Evolutionary conservation across 2,797 vertebrate species (phyloP).

Genomic region (Clarias fuscus): DNA sequence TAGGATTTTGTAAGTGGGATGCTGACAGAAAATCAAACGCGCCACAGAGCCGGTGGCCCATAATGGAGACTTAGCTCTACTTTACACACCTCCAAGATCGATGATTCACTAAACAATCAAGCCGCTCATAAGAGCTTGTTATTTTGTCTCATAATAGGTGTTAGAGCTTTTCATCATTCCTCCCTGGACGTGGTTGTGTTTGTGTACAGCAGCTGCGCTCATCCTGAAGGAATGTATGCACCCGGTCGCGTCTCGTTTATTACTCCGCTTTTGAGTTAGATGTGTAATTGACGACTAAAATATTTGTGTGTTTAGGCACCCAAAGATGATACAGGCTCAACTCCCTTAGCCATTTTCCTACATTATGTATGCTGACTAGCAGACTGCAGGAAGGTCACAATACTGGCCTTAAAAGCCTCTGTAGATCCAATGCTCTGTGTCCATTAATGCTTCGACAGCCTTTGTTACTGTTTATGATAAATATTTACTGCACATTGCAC

Average conservation of each 20-base stretch:
- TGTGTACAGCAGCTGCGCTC: neutral
- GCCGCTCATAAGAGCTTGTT: constrained; percentile 78
- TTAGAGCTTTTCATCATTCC: constrained; percentile 73
- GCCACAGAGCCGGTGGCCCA: constrained; percentile 70
- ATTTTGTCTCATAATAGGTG: constrained; percentile 76
- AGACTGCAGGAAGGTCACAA: neutral
- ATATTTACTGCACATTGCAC: neutral
- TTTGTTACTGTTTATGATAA: neutral
- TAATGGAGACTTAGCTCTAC: constrained; percentile 81
- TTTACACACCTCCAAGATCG: constrained; percentile 80
- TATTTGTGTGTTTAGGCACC: constrained; percentile 50
- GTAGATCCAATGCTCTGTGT: neutral
- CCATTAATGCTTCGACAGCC: neutral
- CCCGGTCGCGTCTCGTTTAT: constrained; percentile 60
- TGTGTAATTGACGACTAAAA: constrained; percentile 61
- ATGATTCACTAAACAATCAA: constrained; percentile 80
- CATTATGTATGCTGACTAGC: no score
- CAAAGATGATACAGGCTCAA: constrained; percentile 8
- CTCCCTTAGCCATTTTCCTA: neutral
- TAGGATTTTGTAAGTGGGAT: constrained; percentile 69
- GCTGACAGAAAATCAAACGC: constrained; percentile 83
- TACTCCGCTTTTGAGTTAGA: constrained; percentile 56
- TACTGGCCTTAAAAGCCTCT: neutral
- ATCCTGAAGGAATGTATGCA: constrained; percentile 33
- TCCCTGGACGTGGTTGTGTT: constrained; percentile 11